Conservation (phyloP, 2,888 invertebrate species). For the Adineta ricciae region DNA sequence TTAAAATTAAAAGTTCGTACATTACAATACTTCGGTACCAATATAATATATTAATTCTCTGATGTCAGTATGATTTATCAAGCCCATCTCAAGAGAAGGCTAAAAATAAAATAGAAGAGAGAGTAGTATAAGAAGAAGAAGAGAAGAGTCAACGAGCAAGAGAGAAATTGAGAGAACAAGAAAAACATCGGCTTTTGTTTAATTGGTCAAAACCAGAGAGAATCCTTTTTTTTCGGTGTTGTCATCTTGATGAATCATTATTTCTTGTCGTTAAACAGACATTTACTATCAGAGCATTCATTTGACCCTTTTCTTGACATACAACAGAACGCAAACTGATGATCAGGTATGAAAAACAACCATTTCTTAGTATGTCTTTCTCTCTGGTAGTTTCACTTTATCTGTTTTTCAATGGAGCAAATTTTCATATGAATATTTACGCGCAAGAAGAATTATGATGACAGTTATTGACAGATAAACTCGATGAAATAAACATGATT, state of each 20-base stretch:
- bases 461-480: neutral
- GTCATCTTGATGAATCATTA: neutral
- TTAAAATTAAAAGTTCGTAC: too few relatives aligned
- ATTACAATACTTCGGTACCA: too few relatives aligned
- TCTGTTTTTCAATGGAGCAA: neutral
- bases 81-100: too few relatives aligned
- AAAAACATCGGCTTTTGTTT: neutral
- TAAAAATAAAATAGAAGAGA: too few relatives aligned
- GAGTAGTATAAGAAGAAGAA: neutral
- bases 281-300: neutral
- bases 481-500: too few relatives aligned
- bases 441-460: neutral
- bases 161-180: neutral
- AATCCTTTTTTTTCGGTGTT: neutral
- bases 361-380: too few relatives aligned
- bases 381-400: neutral
- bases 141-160: too few relatives aligned
- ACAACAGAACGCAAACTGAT: neutral
- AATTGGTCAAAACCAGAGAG: neutral
- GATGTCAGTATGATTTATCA: too few relatives aligned
- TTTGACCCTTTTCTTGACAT: neutral
- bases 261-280: neutral
- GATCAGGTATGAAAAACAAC: neutral
- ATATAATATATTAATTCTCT: too few relatives aligned
- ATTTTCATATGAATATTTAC: neutral